phyloP scores from a whole-genome alignment of 2,113 vertebrate genomes.

The Tenrec ecaudatus region DNA sequence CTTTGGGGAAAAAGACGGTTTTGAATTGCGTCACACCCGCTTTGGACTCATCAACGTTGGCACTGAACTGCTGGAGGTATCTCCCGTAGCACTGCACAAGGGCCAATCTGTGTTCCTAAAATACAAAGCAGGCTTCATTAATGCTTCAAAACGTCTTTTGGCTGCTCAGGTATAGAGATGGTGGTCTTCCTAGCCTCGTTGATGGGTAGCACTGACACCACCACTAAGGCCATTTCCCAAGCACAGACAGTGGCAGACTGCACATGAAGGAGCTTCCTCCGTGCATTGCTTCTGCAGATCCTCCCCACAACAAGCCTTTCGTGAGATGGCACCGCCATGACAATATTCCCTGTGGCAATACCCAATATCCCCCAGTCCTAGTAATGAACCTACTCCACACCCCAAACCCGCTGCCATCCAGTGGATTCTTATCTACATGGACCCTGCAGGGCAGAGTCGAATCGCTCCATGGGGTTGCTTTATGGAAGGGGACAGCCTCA shows the following conservation, averaged over 20 bases:
- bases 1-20: slow-evolving; percentile 91
- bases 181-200: neutral
- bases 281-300: neutral
- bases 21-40: slow-evolving; percentile 89
- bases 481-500: too few species aligned
- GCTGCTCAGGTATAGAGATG: too few species aligned
- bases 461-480: too few species aligned
- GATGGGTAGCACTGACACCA: neutral
- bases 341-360: neutral
- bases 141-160: too few species aligned
- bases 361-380: neutral
- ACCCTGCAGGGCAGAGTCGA: too few species aligned
- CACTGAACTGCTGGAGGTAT: slow-evolving; percentile 89
- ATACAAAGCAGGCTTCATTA: neutral
- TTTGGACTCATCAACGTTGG: slow-evolving; percentile 84
- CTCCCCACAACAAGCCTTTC: neutral
- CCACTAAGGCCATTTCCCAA: neutral
- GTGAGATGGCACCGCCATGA: neutral
- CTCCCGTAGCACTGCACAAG: slow-evolving; percentile 92
- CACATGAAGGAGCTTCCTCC: too few species aligned
- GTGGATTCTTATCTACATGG: too few species aligned
- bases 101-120: slow-evolving; percentile 93
- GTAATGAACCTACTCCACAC: neutral
- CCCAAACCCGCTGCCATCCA: too few species aligned
- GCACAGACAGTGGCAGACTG: neutral